phyloP scores from a whole-genome alignment of 2,888 invertebrate genomes.

The Acleris laterana region DNA sequence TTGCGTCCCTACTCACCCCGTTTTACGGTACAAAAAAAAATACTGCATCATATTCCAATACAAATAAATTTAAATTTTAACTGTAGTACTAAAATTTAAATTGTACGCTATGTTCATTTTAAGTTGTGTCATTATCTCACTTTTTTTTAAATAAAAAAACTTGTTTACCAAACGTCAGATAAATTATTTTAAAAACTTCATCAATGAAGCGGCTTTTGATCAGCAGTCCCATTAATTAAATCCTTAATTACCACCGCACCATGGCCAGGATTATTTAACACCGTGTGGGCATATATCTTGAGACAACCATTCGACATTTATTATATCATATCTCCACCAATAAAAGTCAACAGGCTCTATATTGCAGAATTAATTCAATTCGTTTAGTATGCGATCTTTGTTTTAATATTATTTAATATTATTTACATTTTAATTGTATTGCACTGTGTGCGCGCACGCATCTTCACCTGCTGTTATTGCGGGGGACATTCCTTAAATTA shows the following conservation, averaged over 20 bases:
- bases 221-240: background rate
- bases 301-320: background rate
- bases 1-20: no score
- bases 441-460: background rate
- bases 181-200: background rate
- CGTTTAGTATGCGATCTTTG: conserved; percentile 16
- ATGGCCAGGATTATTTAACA: background rate
- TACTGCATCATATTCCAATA: no score
- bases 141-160: no score
- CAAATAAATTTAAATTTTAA: no score
- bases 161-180: background rate
- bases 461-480: conserved; percentile 28
- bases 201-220: background rate
- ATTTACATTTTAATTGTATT: conserved; percentile 24
- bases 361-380: background rate
- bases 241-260: background rate
- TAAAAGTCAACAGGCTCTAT: background rate
- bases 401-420: conserved; percentile 10
- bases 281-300: background rate
- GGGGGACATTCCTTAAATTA: conserved; percentile 10
- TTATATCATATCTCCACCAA: background rate
- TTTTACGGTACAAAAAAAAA: no score
- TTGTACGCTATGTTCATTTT: no score
- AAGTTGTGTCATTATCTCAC: no score
- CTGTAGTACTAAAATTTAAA: no score